Evolutionary conservation across 2,113 vertebrate genomes (phyloP).

Genomic region (Tupaia chinensis): DNA sequence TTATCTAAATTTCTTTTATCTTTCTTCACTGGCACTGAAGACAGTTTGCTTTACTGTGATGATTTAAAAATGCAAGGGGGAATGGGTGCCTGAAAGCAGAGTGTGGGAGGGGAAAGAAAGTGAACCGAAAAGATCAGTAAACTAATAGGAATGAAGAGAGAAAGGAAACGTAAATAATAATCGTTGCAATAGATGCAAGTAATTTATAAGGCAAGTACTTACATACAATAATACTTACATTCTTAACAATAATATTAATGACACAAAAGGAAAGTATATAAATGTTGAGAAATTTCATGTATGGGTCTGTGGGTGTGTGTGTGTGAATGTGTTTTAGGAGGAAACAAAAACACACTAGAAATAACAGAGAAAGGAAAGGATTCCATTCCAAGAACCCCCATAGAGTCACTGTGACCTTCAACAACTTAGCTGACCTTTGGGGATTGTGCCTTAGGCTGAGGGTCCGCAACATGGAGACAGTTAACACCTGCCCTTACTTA

Average conservation of each 20-base stretch:
- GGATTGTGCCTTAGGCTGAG: conserved; percentile 47
- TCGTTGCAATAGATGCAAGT: no score
- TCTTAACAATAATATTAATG: no score
- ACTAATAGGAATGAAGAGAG: neutral
- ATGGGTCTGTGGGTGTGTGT: neutral
- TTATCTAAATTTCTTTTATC: neutral
- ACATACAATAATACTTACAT: no score
- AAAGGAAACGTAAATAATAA: neutral
- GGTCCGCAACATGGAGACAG: conserved; percentile 47
- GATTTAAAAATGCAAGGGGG: neutral
- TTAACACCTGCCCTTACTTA: conserved; percentile 37
- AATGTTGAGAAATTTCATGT: neutral
- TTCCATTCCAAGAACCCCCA: neutral
- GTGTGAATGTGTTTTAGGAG: neutral
- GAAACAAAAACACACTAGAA: neutral
- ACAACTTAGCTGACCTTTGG: conserved; percentile 33
- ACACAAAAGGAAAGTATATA: neutral
- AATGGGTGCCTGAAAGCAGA: neutral
- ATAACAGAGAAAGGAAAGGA: neutral
- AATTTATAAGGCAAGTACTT: no score
- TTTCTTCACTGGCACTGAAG: neutral
- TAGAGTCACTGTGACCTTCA: conserved; percentile 20
- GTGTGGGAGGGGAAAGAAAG: neutral
- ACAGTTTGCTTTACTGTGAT: neutral
- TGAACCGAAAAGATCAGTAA: neutral